A percentile compares a stretch with the other conserved stretches of the same genome.
Conservation (phyloP, 2,113 vertebrate species). For the Sclerurus mexicanus region DNA sequence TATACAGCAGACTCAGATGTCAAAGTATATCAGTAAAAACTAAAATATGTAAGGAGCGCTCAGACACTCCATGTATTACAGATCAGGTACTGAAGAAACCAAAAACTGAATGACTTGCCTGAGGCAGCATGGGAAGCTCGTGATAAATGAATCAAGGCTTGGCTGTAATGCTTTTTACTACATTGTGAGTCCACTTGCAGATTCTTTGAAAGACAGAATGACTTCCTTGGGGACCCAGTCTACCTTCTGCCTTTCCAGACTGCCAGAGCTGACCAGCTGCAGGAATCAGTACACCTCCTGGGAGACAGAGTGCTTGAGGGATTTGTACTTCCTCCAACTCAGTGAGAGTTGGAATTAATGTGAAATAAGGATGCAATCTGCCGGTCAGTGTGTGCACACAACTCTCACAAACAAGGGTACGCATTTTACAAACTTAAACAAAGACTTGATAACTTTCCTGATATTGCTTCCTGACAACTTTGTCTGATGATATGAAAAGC, state of each 20-base stretch:
- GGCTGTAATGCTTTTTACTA: not conserved
- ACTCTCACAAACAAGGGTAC: not conserved
- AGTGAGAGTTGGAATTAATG: conserved; percentile 3
- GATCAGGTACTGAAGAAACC: not conserved
- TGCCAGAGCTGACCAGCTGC: conserved; percentile 29
- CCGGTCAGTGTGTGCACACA: not conserved
- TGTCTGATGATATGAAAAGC: not conserved
- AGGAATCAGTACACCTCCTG: not conserved
- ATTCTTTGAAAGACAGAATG: conserved; percentile 27
- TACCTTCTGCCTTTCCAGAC: conserved; percentile 48
- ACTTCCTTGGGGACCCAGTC: not conserved
- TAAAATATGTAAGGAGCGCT: not conserved
- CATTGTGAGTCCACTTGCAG: not conserved
- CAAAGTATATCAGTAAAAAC: not conserved
- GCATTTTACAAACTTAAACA: not conserved
- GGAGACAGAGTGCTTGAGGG: conserved; percentile 36
- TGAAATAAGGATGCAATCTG: conserved; percentile 39
- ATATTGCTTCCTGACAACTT: not conserved
- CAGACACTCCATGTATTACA: not conserved
- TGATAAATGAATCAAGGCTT: not conserved
- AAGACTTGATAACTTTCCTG: not conserved
- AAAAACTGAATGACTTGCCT: not conserved
- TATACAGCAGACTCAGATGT: not conserved
- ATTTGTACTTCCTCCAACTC: conserved; percentile 19
- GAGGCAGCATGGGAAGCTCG: not conserved